Percentiles rank a stretch among this genome's conserved stretches.
phyloP scores from a whole-genome alignment of 1,140 invertebrate species.

The Diabrotica undecimpunctata region DNA sequence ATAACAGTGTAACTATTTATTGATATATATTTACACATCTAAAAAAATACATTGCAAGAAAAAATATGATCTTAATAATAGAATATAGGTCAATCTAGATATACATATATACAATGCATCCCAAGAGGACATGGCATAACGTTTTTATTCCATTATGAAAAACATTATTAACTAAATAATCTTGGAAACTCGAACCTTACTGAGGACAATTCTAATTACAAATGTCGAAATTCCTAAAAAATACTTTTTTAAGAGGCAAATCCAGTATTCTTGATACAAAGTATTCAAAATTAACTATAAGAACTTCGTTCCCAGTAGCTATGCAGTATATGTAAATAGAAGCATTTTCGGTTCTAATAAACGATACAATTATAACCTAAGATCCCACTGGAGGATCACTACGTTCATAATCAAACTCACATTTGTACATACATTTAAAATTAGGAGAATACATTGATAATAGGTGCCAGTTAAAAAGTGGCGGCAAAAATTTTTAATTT shows the following conservation, averaged over 20 bases:
- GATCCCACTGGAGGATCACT: too few relatives aligned
- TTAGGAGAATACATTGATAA: too few relatives aligned
- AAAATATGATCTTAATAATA: slow-evolving; percentile 45
- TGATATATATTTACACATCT: slow-evolving; percentile 43
- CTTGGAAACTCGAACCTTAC: background rate
- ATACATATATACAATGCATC: slow-evolving; percentile 46
- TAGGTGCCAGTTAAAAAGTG: too few relatives aligned
- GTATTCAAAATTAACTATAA: too few relatives aligned
- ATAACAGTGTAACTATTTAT: slow-evolving; percentile 20
- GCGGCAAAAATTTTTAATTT: too few relatives aligned
- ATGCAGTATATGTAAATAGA: too few relatives aligned
- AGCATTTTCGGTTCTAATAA: too few relatives aligned
- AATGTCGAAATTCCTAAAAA: background rate
- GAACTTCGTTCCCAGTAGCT: too few relatives aligned
- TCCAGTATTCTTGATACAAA: background rate
- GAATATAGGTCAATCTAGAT: slow-evolving; percentile 43
- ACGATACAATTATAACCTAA: too few relatives aligned
- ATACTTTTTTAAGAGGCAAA: background rate
- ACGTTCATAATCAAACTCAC: too few relatives aligned
- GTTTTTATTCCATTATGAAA: slow-evolving; percentile 1
- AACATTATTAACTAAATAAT: slow-evolving; percentile 1
- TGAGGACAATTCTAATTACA: background rate
- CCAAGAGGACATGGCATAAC: slow-evolving; percentile 39
- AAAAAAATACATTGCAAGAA: slow-evolving; percentile 48
- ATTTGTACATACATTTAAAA: too few relatives aligned